Percentiles rank a stretch among this genome's conserved stretches.
Conservation (phyloP, 1,140 invertebrate species). For the Lethrus apterus region DNA sequence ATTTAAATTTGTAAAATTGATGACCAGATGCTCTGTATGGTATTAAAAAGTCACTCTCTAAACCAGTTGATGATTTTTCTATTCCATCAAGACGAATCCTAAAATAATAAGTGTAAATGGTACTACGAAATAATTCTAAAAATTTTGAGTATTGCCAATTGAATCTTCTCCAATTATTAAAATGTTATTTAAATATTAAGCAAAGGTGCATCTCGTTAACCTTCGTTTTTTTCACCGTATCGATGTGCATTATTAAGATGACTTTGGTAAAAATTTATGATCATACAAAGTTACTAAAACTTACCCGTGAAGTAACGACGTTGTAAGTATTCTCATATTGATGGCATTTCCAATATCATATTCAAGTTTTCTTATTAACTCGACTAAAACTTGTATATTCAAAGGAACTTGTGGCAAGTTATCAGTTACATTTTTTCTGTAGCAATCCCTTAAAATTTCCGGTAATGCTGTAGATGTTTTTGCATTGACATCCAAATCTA, state of each 20-base stretch:
- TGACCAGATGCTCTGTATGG: conserved; percentile 51
- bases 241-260: no score
- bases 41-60: conserved; percentile 44
- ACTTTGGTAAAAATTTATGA: no score
- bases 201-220: conserved; percentile 1
- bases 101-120: no score
- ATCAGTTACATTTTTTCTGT: conserved; percentile 39
- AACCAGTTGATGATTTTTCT: conserved; percentile 41
- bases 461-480: conserved; percentile 42
- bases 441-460: conserved; percentile 44
- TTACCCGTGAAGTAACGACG: conserved; percentile 49
- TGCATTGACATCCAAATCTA: background rate
- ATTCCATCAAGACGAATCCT: conserved; percentile 59
- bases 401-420: conserved; percentile 38
- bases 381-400: conserved; percentile 46
- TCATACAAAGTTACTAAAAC: no score
- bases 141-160: no score
- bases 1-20: conserved; percentile 51
- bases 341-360: conserved; percentile 35
- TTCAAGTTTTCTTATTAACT: conserved; percentile 49
- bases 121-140: no score
- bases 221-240: no score
- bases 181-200: conserved; percentile 12
- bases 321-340: conserved; percentile 45
- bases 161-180: no score